Evolutionary conservation across 2,888 invertebrate species (phyloP).

Genomic region (Muschampia plurimacula): DNA sequence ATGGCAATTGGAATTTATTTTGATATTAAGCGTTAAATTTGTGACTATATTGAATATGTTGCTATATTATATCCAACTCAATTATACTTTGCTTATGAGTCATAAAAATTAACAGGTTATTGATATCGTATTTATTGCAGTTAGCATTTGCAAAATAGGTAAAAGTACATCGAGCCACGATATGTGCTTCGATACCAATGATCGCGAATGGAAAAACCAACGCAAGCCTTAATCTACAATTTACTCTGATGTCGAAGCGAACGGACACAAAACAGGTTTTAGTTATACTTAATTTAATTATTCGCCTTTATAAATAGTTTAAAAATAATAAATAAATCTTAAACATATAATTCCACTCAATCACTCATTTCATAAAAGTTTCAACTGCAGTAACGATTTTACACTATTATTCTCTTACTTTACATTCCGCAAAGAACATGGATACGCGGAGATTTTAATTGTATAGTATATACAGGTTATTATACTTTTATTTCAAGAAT

Average conservation of each 20-base stretch:
- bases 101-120: neutral
- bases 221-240: neutral
- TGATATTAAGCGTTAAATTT: too few relatives aligned
- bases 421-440: too few relatives aligned
- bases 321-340: neutral
- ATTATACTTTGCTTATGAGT: neutral
- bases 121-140: neutral
- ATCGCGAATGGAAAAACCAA: slow-evolving; percentile 5
- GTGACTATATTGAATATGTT: too few relatives aligned
- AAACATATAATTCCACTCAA: neutral
- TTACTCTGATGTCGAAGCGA: neutral
- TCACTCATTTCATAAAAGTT: neutral
- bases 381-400: neutral
- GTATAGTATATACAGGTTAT: too few relatives aligned
- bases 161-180: neutral
- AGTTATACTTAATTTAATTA: neutral
- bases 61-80: neutral
- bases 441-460: too few relatives aligned
- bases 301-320: neutral
- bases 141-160: neutral
- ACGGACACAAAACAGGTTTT: neutral
- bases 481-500: too few relatives aligned
- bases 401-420: neutral
- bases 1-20: too few relatives aligned
- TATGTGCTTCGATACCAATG: neutral